Percentiles rank a stretch among this genome's conserved stretches.
phyloP scores from a whole-genome alignment of 2,113 vertebrate genomes.

The Perca flavescens region DNA sequence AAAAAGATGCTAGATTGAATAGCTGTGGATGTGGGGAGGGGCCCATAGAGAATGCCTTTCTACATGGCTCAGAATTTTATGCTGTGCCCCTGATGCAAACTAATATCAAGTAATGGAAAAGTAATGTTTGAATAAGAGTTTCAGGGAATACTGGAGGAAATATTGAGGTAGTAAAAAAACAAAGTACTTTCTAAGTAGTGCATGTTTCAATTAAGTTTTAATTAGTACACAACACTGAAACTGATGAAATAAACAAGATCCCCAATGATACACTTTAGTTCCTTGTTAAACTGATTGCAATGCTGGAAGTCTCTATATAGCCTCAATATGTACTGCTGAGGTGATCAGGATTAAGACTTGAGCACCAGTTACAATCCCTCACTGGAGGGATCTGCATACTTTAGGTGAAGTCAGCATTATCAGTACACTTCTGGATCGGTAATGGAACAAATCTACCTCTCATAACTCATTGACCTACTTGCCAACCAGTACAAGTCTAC shows the following conservation, averaged over 20 bases:
- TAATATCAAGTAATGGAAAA: not conserved
- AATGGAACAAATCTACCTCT: constrained; percentile 42
- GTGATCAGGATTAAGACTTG: constrained; percentile 15
- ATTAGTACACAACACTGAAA: not conserved
- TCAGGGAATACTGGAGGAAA: not conserved
- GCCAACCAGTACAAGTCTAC: constrained; percentile 42
- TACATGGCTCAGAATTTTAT: too few species aligned
- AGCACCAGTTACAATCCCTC: constrained; percentile 4
- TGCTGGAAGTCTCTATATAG: constrained; percentile 16
- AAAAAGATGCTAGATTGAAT: too few species aligned
- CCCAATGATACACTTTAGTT: constrained; percentile 10
- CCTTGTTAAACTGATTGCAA: constrained; percentile 9
- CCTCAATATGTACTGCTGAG: not conserved
- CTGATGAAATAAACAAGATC: not conserved
- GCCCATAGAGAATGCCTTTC: too few species aligned
- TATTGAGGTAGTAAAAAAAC: not conserved
- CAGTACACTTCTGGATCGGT: constrained; percentile 19
- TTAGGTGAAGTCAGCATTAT: constrained; percentile 28
- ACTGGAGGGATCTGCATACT: constrained; percentile 16
- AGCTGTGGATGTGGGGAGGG: too few species aligned
- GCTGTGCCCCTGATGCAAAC: not conserved
- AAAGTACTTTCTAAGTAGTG: not conserved
- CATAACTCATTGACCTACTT: constrained; percentile 67
- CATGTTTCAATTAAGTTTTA: not conserved
- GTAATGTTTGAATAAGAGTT: not conserved